Base-by-base conservation (phyloP, 2,113 vertebrate genomes). In the Fulica atra region DNA sequence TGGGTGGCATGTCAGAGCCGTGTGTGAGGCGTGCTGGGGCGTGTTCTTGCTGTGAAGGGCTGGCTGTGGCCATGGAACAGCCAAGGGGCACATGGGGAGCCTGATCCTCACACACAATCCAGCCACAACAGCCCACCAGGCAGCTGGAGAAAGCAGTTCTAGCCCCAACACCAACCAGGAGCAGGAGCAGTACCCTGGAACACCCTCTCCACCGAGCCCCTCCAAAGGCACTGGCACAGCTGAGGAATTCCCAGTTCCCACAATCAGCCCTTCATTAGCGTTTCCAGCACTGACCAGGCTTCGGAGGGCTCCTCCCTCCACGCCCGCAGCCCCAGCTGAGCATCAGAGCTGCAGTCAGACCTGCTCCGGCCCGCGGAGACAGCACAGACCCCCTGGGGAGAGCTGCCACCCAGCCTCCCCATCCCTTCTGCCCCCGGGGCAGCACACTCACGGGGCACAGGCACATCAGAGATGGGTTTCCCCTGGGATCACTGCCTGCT, bases 11-110 rank as follows among this genome's bases (percentile, higher is more conserved):
- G 0, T 7, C 6, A 23, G 40, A 53, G 35, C 78, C 71, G 4
- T 26, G 2, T 1, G 23, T 4, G 0, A 14, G 64, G 16, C 4
- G 8, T 36, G 1, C 5, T 5, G 63, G 9, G 48, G 13, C 31
- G 35, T 40, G 5, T 8, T 11, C 79, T 26, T 19, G 3, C 5
- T 42, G 23, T 20, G 6, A 23, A 40, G 76, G 19, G 82, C 54
- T 46, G 57, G 50, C 36, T n/a, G 36, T 64, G 16, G n/a, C 78
- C 50, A 63, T 6, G 36, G 2, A 18, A 33, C 46, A 53, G 4
- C 68, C 5, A 24, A 6, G 36, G 50, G 11, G 71, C 64, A 7
- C 64, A 9, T 3, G 44, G 16, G 13, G 40, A 15, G 33, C 0
- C 20, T 18, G 44, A 9, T 11, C n/a, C 71, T 35, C 2, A 33